Evolutionary conservation across 2,113 vertebrate genomes (phyloP), one percentile per base, ranked within the genome.

Genomic region (Zeus faber): DNA sequence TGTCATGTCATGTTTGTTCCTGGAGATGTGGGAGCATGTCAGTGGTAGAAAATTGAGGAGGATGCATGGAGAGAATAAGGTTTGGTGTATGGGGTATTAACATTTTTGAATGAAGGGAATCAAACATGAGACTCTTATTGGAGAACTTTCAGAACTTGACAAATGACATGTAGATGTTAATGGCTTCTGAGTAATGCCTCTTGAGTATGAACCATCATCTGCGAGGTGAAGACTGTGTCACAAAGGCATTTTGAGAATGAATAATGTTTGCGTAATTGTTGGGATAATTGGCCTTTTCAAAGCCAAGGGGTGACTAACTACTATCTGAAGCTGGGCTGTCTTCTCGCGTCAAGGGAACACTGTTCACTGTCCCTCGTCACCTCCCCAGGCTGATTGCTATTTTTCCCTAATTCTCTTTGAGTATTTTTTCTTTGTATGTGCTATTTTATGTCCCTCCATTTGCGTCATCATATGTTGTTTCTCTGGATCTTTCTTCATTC

Each of bases 281-380:
- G 25, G 18, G 35, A 64, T 61, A 40, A 58, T 14, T 24, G 70
- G 61, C n/a, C 9, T 35, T 66, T 60, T 62, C 31, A 33, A 29
- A 41, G 44, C 44, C 18, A 25, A 49, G 25, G 27, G 31, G 27
- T 35, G 49, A 55, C 41, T 9, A 37, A 62, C 44, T 24, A 20
- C 13, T 1, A 20, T 6, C 11, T 14, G 4, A 25, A 56, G 29
- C 21, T 6, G 6, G 23, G 13, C 14, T 11, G 27, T 26, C 14
- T 27, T 14, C n/a, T n/a, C 3, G 24, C 3, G 24, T 16, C 24
- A 43, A 18, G 3, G 13, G 47, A 43, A 13, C 46, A 16, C 7
- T 20, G 26, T 24, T 16, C n/a, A n/a, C 37, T 6, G n/a, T n/a
- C n/a, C n/a, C 40, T 20, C 10, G 13, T 47, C 4, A 2, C 3